phyloP scores from a whole-genome alignment of 1,140 invertebrate species.

The Xylocopa sonorina region DNA sequence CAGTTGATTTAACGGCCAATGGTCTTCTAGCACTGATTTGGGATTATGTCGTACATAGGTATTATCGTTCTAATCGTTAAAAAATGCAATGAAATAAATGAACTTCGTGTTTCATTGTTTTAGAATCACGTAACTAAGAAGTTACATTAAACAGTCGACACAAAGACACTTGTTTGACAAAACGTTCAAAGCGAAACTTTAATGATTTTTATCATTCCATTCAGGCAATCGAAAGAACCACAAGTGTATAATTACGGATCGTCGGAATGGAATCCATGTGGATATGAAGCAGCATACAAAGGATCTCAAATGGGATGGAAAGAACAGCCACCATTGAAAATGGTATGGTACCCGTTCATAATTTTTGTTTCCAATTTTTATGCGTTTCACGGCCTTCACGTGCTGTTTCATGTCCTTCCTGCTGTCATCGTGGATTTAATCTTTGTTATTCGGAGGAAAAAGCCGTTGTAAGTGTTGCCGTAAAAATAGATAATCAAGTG shows the following conservation, averaged over 20 bases:
- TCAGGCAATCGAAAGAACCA: slow-evolving; percentile 67
- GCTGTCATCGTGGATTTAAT: slow-evolving; percentile 83
- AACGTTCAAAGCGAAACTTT: too few relatives aligned
- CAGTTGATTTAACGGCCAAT: slow-evolving; percentile 92
- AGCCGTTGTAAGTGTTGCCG: too few relatives aligned
- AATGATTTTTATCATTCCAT: neutral
- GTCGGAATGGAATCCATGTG: neutral
- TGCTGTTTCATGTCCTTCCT: slow-evolving; percentile 84
- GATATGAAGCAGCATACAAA: rapidly evolving
- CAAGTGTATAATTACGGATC: slow-evolving; percentile 87
- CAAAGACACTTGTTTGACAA: too few relatives aligned
- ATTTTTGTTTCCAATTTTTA: slow-evolving; percentile 65
- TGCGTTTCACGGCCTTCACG: slow-evolving; percentile 53
- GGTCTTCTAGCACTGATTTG: slow-evolving; percentile 88
- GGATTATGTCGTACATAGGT: slow-evolving; percentile 83
- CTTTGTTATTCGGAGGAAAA: too few relatives aligned
- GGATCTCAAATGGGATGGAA: too few relatives aligned
- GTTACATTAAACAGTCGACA: too few relatives aligned
- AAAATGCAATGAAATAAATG: too few relatives aligned
- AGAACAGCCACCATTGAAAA: slow-evolving; percentile 37
- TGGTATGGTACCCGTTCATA: slow-evolving; percentile 39
- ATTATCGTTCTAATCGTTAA: too few relatives aligned
- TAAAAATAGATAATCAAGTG: too few relatives aligned
- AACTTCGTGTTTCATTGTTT: too few relatives aligned
- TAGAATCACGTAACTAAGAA: too few relatives aligned